A percentile compares a stretch with the other conserved stretches of the same genome.
phyloP scores from a whole-genome alignment of 2,113 vertebrate genomes.

The Rana temporaria region DNA sequence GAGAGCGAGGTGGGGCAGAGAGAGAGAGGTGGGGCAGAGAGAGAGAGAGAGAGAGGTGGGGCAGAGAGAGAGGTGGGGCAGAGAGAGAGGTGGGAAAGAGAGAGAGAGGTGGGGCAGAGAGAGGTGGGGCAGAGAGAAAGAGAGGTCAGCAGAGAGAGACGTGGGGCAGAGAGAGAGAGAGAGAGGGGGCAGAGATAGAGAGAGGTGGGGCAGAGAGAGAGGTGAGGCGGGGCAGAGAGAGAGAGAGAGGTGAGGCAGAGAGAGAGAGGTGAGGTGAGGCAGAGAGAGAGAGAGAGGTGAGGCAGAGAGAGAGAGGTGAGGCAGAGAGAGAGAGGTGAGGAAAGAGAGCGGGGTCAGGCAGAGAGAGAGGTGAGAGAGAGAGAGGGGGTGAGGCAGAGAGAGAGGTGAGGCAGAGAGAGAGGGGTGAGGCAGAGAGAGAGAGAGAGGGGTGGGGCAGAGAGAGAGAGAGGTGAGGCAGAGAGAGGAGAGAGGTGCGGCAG shows the following conservation, averaged over 20 bases:
- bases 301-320: neutral
- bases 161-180: no score
- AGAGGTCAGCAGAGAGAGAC: neutral
- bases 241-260: neutral
- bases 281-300: no score
- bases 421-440: neutral
- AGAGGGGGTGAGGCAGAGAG: neutral
- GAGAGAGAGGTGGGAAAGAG: neutral
- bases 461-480: neutral
- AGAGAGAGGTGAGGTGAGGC: neutral
- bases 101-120: neutral
- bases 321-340: no score
- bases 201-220: neutral
- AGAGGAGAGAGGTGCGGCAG: no score
- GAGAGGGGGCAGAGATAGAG: no score
- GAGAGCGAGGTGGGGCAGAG: no score
- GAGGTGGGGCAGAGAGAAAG: neutral
- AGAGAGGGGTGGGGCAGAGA: conserved; percentile 29
- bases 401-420: neutral
- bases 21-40: neutral
- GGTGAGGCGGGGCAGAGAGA: neutral
- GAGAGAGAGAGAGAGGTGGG: conserved; percentile 55
- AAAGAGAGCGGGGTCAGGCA: no score
- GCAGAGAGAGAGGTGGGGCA: conserved; percentile 53
- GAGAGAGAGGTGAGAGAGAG: no score